phyloP scores from a whole-genome alignment of 2,888 invertebrate species.

The Hirtodrosophila trivittata region DNA sequence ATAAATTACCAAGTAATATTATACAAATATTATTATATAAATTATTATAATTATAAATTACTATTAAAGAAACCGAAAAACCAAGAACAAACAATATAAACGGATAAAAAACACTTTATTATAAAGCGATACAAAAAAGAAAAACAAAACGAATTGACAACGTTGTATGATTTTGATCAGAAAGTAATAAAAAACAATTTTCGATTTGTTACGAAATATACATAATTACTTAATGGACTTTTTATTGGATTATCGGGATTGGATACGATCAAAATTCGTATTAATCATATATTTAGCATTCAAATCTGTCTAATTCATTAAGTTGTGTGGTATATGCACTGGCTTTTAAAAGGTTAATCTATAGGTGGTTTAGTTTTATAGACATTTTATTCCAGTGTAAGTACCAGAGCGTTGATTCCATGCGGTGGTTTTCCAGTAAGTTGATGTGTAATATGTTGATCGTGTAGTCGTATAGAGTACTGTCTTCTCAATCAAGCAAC shows the following conservation, averaged over 20 bases:
- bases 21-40: conserved; percentile 78
- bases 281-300: too few species aligned
- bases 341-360: too few species aligned
- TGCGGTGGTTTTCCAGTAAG: too few species aligned
- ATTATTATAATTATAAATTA: conserved; percentile 78
- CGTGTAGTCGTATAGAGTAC: too few species aligned
- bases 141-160: conserved; percentile 81
- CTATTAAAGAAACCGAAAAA: conserved; percentile 64
- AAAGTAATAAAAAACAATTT: conserved; percentile 78
- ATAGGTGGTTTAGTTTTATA: too few species aligned
- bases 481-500: too few species aligned
- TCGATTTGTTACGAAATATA: conserved; percentile 78
- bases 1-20: conserved; percentile 80
- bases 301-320: too few species aligned
- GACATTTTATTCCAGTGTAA: too few species aligned
- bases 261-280: neutral
- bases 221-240: conserved; percentile 52
- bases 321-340: too few species aligned
- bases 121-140: conserved; percentile 49
- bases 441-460: too few species aligned
- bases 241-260: conserved; percentile 20
- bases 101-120: conserved; percentile 66
- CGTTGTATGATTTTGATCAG: conserved; percentile 84
- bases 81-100: conserved; percentile 46
- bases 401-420: too few species aligned